These are phyloP conservation scores for Lepidotrigona ventralis DNA, from an alignment of 1,140 invertebrate species.

Conservation along the genomic window DNA sequence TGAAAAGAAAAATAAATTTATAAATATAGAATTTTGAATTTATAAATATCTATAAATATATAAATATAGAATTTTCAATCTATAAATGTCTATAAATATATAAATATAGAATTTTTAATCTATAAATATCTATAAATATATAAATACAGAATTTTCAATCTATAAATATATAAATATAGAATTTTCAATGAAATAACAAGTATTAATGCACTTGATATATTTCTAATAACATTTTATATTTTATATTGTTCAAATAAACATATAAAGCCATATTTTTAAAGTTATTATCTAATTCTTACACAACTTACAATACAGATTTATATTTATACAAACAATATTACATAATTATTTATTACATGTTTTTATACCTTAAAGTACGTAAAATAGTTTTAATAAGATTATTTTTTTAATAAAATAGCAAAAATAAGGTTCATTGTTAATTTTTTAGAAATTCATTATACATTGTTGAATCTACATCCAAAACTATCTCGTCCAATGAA, in stretches of 20 bases:
- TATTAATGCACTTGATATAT: background rate
- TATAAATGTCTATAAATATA: too few relatives aligned
- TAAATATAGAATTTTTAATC: background rate
- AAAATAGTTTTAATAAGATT: background rate
- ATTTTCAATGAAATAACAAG: background rate
- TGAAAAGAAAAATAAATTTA: background rate
- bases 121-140: too few relatives aligned
- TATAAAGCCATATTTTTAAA: background rate
- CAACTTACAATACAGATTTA: slow-evolving; percentile 16
- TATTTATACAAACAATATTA: background rate
- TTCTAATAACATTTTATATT: background rate
- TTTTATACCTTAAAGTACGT: background rate
- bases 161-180: background rate
- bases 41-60: too few relatives aligned
- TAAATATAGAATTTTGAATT: background rate
- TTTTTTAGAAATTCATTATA: slow-evolving; percentile 81
- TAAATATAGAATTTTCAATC: background rate
- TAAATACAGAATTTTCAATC: background rate
- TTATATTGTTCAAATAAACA: slow-evolving; percentile 9
- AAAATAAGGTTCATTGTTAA: slow-evolving; percentile 10
- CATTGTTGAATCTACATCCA: slow-evolving; percentile 80
- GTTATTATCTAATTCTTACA: background rate
- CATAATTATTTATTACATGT: slow-evolving; percentile 5
- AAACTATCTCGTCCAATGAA: slow-evolving; percentile 80
- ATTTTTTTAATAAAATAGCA: background rate